Base-by-base conservation (phyloP, 2,888 invertebrate genomes). In the Epirrhoe tristata region DNA sequence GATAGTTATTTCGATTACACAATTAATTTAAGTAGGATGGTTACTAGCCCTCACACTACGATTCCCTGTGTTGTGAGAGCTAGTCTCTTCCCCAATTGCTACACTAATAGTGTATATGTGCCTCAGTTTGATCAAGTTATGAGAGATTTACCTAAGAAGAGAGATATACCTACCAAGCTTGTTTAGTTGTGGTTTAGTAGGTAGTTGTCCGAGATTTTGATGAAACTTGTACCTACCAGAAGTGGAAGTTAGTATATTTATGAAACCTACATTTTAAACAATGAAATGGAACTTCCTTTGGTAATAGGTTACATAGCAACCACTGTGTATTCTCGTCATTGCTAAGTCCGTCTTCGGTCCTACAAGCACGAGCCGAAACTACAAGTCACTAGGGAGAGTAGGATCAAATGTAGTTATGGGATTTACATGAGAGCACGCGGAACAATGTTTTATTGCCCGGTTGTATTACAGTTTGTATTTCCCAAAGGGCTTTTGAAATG, bases 401-500 rank as follows among this genome's bases (percentile, higher is more conserved):
- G 77, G 81, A 83, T 85, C 87, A 83, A 84, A 82, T 74, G 83
- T 84, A 84, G 86, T 88, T 86, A 85, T 83, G 81, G 85, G 86
- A 88, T 90, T 89, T 89, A 87, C 87, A 88, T 87, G 84, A 81
- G 75, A 85, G 85, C 86, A 86, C 81, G 85, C 80, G 81, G 83
- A 87, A 87, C 89, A 86, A 86, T 87, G 87, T 90, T 90, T 88
- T 88, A 88, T 88, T 84, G 82, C 79, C 68, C 59, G 67, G 76
- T 74, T 80, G 81, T 85, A 89, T 88, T 88, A 88, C 80, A 84
- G 80, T 86, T 85, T 82, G 83, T 85, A 91, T 91, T 91, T 90
- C 90, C 90, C 91, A 70, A 76, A 77, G 85, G 90, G 67, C 69
- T 78, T 78, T 75, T 77, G 81, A 81, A 87, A 87, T 84, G 83